Evolutionary conservation across 2,113 vertebrate species (phyloP), one percentile per base, ranked within the genome.

Genomic region (Mustelus asterias): DNA sequence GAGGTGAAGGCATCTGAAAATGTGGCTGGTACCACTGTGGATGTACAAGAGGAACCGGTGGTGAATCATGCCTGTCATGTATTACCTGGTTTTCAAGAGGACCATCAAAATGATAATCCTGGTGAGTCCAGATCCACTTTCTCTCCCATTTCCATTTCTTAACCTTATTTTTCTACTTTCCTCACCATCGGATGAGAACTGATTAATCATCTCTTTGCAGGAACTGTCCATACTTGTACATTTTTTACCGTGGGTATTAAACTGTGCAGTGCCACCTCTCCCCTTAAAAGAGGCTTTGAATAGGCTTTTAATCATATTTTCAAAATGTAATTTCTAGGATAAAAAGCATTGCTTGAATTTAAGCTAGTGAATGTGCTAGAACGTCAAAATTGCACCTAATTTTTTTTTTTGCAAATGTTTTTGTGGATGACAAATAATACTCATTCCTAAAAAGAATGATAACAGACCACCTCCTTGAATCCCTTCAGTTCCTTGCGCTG

Each of bases 21-120:
- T 94, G 97, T 97, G 92, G 97, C 96, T 97, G 97, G 96, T 96
- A 97, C 97, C 96, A 97, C 97, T 96, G 97, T 97, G 96, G 97
- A 96, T 95, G 97, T 97, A 96, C 97, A 97, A 96, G 97, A 97
- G 97, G 97, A 98, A 96, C 97, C 97, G 96, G 97, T 98, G 96
- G 97, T 97, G 70, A 97, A 98, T 97, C 98, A 98, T 96, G 97
- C 97, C 97, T 98, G 98, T 96, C 97, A 98, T 97, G 97, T 98
- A 86, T 97, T 98, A 96, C 97, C 98, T 89, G 97, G 97, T 96
- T 97, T 98, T 96, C 97, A 98, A 97, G 97, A 97, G 96, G 97
- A 98, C 95, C 97, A 97, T 94, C 96, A 97, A 67, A 97, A 97
- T 96, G 97, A 96, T 96, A 98, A 97, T 96, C 97, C 97, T 97